These are phyloP conservation scores for Piscicola geometra DNA, from an alignment of 2,888 invertebrate species.

Conservation along the genomic window DNA sequence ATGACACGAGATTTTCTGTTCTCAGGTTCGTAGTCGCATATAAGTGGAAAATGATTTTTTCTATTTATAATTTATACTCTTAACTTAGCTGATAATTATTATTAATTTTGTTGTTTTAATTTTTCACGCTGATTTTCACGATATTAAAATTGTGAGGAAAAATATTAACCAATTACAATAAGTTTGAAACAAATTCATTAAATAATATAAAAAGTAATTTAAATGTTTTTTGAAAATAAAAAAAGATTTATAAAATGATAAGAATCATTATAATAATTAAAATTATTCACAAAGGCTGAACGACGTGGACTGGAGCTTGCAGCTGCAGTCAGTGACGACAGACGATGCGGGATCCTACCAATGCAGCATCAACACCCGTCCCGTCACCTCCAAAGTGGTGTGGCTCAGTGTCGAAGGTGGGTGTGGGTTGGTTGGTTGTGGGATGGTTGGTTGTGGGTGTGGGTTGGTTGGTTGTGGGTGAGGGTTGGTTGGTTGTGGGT, in stretches of 20 bases:
- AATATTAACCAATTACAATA: background rate
- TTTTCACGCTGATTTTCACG: no score
- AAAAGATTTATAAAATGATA: no score
- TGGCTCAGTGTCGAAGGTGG: conserved; percentile 49
- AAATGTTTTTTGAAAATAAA: background rate
- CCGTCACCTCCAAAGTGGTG: conserved; percentile 47
- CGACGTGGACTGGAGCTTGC: conserved; percentile 50
- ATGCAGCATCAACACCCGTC: conserved; percentile 50
- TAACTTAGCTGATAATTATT: no score
- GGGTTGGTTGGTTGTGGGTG: no score
- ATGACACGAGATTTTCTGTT: conserved; percentile 50
- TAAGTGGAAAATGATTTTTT: no score
- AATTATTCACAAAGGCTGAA: background rate
- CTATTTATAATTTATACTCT: no score
- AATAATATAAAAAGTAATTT: background rate
- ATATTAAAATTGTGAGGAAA: no score
- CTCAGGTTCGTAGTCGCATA: conserved; percentile 48
- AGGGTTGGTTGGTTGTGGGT: no score
- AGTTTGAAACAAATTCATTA: conserved; percentile 24
- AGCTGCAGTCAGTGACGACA: conserved; percentile 46
- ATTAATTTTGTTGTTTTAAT: no score
- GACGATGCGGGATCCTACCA: conserved; percentile 50
- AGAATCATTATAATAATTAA: no score
- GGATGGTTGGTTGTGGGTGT: no score
- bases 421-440: conserved; percentile 16